Evolutionary conservation across 1,140 invertebrate genomes (phyloP), one percentile per base, ranked within the genome.

Genomic region (Nilaparvata lugens): DNA sequence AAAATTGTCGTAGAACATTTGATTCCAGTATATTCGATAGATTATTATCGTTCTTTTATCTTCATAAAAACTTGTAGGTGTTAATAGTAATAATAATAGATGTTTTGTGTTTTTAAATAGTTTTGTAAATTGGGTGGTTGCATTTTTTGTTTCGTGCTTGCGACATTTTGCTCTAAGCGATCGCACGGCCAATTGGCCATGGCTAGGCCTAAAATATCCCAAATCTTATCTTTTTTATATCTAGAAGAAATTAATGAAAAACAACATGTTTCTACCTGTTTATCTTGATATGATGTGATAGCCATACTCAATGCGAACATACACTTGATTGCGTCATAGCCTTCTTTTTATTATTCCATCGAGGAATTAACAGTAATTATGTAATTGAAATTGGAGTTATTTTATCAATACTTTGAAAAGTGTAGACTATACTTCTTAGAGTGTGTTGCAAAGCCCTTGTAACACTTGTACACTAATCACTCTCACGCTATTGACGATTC

Each of bases 261-360:
- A 35, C 1, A 54, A 3, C 2, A 54, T 21, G 52, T 25, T 54
- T 54, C 25, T 54, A 24, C 23, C 23, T 6, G 52, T 62, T 62
- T 56, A 31, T 62, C 54, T 57, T 52, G 31, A 35, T 35, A 35
- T 35, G 31, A 62, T 62, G 60, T 62, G 60, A 62, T 62, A 62
- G 54, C 53, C 52, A 55, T 62, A 62, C 56, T 62, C 55, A 62
- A 57, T 62, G 56, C 60, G 56, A 57, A 62, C 31, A 52, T 62
- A 57, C 53, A 56, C 60, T 53, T 61, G 52, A 61, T 61, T 61
- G 35, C 25, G 55, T 62, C 56, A 55, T 55, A 62, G 60, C 60
- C 60, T 62, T 61, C 40, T 38, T 31, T 62, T 48, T 52, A 56
- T 60, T 60, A 55, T 60, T 60, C 55, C 43, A 60, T 60, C 43